Evolutionary conservation across 2,888 invertebrate genomes (phyloP), one percentile per base, ranked within the genome.

Genomic region (Adelphocoris suturalis): DNA sequence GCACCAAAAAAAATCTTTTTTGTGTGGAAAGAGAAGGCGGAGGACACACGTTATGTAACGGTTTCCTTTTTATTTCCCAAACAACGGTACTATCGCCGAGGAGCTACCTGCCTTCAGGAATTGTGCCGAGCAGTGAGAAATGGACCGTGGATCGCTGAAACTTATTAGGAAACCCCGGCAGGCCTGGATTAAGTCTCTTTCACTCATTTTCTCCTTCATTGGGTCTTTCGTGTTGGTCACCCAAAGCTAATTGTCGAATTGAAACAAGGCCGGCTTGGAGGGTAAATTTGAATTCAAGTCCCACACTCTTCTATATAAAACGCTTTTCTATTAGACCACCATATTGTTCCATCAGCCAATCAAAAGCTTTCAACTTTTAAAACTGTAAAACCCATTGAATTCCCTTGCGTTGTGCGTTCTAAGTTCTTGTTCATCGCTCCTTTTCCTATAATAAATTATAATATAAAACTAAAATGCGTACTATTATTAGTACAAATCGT

Each of bases 141-240:
- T 68, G 68, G 68, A 68, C 68, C 68, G 68, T 68, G 68, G 68
- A 68, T 23, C 23, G 68, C 68, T 61, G 68, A 68, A 23, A 68
- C 68, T 68, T 68, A 68, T 68, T 68, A 68, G 68, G 68, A 68
- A 68, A 68, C 27, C 57, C 23, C 23, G 12, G 68, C 68, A 68
- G 23, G 23, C 68, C 19, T 19, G 68, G 19, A 27, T 68, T 68
- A 68, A 68, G 19, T 7, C 23, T 68, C 68, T 19, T 68, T 7
- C 68, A 68, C 23, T 68, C 68, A 68, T 68, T 68, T 68, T 68
- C 23, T 68, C 23, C 68, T 23, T 23, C 68, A 13, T 27, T 23
- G 68, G 27, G 12, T 68, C 68, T 68, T 68, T 68, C 27, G 68
- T 23, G 4, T 19, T 9, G 68, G 68, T 68, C 68, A 68, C 5